phyloP scores from a whole-genome alignment of 2,888 invertebrate species.

The Dendrolimus pini region DNA sequence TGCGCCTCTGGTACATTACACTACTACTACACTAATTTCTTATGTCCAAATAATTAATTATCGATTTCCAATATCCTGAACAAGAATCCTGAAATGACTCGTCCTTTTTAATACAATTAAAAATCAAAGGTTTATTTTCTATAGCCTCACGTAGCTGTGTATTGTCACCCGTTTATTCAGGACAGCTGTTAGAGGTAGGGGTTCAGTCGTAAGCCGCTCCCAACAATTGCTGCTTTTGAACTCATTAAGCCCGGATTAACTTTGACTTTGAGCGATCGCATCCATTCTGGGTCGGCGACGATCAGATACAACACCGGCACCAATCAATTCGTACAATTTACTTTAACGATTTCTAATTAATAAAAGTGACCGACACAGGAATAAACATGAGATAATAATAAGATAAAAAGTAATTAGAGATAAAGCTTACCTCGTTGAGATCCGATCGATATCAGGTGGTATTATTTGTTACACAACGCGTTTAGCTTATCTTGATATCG shows the following conservation, averaged over 20 bases:
- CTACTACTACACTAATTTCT: too few species aligned
- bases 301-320: constrained; percentile 42
- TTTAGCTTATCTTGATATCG: neutral
- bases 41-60: too few species aligned
- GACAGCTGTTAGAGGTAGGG: neutral
- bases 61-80: too few species aligned
- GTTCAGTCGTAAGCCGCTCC: constrained; percentile 28
- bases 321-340: constrained; percentile 46
- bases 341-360: constrained; percentile 31
- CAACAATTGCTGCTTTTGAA: constrained; percentile 62
- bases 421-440: neutral
- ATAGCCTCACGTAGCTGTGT: too few species aligned
- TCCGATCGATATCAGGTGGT: neutral
- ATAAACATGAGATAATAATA: constrained; percentile 1
- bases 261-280: constrained; percentile 64
- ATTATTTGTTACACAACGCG: neutral
- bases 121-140: too few species aligned
- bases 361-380: constrained; percentile 14
- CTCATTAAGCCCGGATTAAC: constrained; percentile 66
- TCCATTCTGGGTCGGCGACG: constrained; percentile 38
- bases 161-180: too few species aligned
- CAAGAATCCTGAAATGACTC: too few species aligned
- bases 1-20: too few species aligned
- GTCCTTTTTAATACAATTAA: too few species aligned
- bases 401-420: neutral